Evolutionary conservation across 2,797 vertebrate genomes (phyloP).

Genomic region (Danio aesculapii): DNA sequence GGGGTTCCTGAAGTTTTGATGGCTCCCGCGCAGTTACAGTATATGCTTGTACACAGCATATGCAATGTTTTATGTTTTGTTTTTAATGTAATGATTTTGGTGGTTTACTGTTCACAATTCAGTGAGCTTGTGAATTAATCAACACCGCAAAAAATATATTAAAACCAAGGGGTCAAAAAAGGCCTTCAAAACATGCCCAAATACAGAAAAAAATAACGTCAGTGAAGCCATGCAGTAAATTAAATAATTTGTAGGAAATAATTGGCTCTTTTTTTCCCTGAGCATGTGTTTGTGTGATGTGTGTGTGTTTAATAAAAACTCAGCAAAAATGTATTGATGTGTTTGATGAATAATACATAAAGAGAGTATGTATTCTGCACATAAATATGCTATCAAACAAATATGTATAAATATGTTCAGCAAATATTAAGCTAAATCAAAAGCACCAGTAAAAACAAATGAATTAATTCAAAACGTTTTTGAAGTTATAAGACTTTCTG

Average conservation of each 20-base stretch:
- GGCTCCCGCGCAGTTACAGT: not conserved
- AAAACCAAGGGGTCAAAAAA: slow-evolving; percentile 43
- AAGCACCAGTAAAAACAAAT: too few species aligned
- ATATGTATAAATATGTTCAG: too few species aligned
- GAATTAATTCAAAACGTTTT: too few species aligned
- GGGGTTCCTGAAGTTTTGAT: slow-evolving; percentile 4
- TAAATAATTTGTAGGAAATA: slow-evolving; percentile 59
- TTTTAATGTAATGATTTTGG: not conserved
- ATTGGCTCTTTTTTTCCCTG: slow-evolving; percentile 46
- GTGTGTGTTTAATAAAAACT: too few species aligned
- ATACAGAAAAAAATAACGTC: slow-evolving; percentile 20
- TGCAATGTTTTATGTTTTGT: not conserved
- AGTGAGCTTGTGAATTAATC: slow-evolving; percentile 23
- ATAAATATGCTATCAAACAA: too few species aligned
- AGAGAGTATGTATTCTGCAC: too few species aligned
- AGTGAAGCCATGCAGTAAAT: slow-evolving; percentile 60
- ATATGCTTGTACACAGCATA: not conserved
- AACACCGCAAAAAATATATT: slow-evolving; percentile 27
- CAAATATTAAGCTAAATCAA: too few species aligned
- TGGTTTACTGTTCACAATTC: slow-evolving; percentile 20
- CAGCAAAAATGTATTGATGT: too few species aligned
- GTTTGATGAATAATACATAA: too few species aligned
- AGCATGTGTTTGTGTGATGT: not conserved
- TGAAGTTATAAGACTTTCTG: too few species aligned
- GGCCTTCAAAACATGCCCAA: slow-evolving; percentile 47